phyloP scores from a whole-genome alignment of 2,888 invertebrate species.

The Exephanes ischioxanthus region DNA sequence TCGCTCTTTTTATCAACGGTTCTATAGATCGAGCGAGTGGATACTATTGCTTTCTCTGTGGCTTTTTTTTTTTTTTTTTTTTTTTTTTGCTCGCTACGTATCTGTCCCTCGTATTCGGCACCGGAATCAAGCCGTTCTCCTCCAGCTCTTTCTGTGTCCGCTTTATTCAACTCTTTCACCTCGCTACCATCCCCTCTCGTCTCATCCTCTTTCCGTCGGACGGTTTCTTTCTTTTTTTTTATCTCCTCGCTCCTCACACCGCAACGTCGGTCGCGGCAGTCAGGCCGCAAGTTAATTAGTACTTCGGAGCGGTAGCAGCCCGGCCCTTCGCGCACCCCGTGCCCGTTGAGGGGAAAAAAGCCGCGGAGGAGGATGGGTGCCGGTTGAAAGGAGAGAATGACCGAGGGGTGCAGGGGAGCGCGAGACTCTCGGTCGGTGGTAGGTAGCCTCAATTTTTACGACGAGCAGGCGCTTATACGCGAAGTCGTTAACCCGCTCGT shows the following conservation, averaged over 20 bases:
- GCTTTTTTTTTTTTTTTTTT: background rate
- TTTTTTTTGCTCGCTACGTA: background rate
- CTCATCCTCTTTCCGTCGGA: constrained; percentile 8
- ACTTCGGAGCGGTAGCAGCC: constrained; percentile 63
- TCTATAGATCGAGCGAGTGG: background rate
- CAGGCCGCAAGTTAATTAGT: constrained; percentile 74
- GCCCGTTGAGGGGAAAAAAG: constrained; percentile 41
- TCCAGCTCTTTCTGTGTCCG: constrained; percentile 5
- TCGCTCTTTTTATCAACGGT: background rate
- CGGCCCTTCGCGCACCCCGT: constrained; percentile 51
- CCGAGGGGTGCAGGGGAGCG: background rate
- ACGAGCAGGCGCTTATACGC: constrained; percentile 67
- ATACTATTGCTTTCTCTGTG: background rate
- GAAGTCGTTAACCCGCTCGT: constrained; percentile 70
- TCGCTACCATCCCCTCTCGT: constrained; percentile 7
- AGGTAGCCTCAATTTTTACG: constrained; percentile 70
- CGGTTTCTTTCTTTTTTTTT: constrained; percentile 7
- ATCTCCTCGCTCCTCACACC: constrained; percentile 31
- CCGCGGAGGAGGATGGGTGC: constrained; percentile 5
- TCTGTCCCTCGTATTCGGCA: background rate
- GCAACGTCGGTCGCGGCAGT: constrained; percentile 35
- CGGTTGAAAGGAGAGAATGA: background rate
- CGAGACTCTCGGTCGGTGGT: constrained; percentile 33
- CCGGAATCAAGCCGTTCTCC: background rate
- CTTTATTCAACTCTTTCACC: constrained; percentile 33